Conservation (phyloP, 2,113 vertebrate genomes). For the Sclerurus mexicanus region DNA sequence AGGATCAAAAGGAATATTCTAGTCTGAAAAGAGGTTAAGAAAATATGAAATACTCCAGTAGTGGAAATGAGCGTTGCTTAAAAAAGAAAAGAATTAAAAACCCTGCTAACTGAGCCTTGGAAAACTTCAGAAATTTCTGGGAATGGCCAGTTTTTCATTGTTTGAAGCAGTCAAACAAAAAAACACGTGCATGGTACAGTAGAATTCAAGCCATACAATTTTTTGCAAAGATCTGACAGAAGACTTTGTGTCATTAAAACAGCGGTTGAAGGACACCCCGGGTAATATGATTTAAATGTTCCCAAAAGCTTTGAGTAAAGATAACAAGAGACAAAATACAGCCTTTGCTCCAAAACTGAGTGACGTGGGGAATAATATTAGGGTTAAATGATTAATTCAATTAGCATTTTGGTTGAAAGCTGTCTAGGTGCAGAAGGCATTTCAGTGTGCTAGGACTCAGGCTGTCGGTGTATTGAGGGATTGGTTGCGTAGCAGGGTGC, state of each 20-base stretch:
- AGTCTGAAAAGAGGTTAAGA: background rate
- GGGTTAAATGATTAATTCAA: background rate
- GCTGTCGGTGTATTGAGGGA: background rate
- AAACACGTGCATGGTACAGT: fast-evolving
- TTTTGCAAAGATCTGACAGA: background rate
- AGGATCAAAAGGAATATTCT: background rate
- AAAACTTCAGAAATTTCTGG: background rate
- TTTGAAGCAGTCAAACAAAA: background rate
- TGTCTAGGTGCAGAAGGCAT: background rate
- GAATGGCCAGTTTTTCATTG: background rate
- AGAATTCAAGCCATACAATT: background rate
- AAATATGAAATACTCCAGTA: background rate
- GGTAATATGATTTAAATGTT: background rate
- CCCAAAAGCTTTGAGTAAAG: background rate
- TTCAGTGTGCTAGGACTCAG: background rate
- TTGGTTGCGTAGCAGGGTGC: background rate
- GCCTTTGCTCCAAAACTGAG: background rate
- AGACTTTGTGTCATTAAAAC: background rate
- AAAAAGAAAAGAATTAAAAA: background rate
- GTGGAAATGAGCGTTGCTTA: background rate
- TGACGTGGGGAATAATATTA: background rate
- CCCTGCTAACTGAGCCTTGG: background rate
- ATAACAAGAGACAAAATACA: background rate
- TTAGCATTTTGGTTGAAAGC: background rate
- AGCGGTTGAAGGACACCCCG: background rate